Conservation (phyloP, 2,113 vertebrate genomes). For the Gnathonemus echidnorhynchus region DNA sequence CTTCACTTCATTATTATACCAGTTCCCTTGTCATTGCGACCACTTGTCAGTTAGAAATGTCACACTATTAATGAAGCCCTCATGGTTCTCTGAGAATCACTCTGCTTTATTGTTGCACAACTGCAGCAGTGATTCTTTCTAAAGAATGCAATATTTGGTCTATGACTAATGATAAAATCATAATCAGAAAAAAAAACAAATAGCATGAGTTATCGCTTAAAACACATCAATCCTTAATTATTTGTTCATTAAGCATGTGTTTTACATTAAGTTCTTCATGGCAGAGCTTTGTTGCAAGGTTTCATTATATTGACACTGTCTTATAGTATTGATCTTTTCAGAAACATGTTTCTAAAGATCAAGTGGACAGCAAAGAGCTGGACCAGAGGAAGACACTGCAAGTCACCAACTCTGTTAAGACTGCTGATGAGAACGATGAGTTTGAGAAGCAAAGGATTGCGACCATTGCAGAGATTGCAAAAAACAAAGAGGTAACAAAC, state of each 20-base stretch:
- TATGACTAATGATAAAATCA: background rate
- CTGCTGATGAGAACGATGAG: conserved; percentile 79
- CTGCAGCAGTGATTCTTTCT: background rate
- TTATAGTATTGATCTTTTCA: conserved; percentile 35
- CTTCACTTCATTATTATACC: background rate
- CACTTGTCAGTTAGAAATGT: background rate
- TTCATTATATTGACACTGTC: background rate
- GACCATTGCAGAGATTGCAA: conserved; percentile 91
- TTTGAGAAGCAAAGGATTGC: conserved; percentile 96
- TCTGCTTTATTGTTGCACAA: background rate
- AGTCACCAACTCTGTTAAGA: conserved; percentile 62
- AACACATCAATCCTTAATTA: background rate
- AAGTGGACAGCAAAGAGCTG: conserved; percentile 79
- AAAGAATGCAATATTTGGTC: background rate
- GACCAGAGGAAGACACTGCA: conserved; percentile 90
- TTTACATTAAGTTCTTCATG: background rate
- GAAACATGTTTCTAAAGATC: conserved; percentile 74
- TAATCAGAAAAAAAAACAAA: background rate
- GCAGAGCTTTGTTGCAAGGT: background rate
- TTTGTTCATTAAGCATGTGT: background rate
- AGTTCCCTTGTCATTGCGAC: background rate
- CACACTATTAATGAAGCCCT: background rate
- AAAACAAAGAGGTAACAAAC: conserved; percentile 78
- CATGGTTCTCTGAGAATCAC: background rate
- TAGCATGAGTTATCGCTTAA: background rate